These are phyloP conservation scores for Fulica atra DNA, from an alignment of 2,113 vertebrate genomes.

Conservation along the genomic window DNA sequence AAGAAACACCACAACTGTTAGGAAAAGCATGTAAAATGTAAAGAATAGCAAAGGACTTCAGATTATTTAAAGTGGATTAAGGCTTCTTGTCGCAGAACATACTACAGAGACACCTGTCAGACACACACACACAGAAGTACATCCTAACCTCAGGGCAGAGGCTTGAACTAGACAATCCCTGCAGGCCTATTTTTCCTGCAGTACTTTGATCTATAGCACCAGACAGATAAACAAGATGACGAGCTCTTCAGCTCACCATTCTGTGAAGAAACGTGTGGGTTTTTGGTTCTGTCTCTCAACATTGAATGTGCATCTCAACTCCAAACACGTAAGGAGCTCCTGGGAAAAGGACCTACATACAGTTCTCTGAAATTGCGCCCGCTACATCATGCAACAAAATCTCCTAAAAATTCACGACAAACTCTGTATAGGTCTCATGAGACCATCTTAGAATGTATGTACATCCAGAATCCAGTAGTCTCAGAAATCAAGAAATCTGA, in stretches of 20 bases:
- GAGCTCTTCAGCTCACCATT: background rate
- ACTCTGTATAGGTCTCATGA: background rate
- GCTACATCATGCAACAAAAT: background rate
- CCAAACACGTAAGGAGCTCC: background rate
- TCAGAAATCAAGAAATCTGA: background rate
- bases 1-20: background rate
- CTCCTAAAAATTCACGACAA: background rate
- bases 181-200: background rate
- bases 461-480: background rate
- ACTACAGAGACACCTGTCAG: background rate
- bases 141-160: background rate
- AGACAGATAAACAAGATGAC: background rate
- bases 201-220: background rate
- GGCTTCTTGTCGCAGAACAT: background rate
- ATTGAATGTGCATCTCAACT: background rate
- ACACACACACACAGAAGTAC: background rate
- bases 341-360: background rate
- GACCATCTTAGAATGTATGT: background rate
- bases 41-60: background rate
- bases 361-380: background rate
- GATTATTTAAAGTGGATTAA: background rate
- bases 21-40: background rate
- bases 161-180: background rate
- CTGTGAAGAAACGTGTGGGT: background rate
- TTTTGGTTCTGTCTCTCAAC: background rate